These are phyloP conservation scores for Cerastoderma edule DNA, from an alignment of 2,888 invertebrate genomes.

Conservation along the genomic window DNA sequence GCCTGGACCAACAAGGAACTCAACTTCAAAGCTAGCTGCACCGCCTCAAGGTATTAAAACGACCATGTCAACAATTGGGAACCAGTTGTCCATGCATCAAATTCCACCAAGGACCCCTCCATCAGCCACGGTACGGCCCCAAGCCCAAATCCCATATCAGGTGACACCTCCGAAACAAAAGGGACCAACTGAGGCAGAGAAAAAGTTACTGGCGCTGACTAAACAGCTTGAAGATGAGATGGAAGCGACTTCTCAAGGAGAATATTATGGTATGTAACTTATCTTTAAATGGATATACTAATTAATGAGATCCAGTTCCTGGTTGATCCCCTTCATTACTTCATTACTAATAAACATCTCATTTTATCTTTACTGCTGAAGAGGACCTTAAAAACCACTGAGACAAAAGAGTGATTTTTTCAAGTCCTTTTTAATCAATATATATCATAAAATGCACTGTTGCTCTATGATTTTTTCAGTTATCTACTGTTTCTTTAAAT, in stretches of 20 bases:
- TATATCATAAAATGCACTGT: too few relatives aligned
- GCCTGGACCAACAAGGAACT: slow-evolving; percentile 66
- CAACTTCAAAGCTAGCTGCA: slow-evolving; percentile 47
- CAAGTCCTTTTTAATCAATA: too few relatives aligned
- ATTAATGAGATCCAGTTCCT: too few relatives aligned
- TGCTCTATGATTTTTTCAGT: too few relatives aligned
- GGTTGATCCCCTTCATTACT: too few relatives aligned
- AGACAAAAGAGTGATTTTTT: too few relatives aligned
- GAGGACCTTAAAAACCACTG: too few relatives aligned
- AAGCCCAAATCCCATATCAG: slow-evolving; percentile 70
- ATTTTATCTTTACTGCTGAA: too few relatives aligned
- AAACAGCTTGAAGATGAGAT: slow-evolving; percentile 85
- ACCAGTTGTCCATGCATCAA: slow-evolving; percentile 27
- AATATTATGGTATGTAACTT: slow-evolving; percentile 97
- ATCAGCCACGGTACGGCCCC: slow-evolving; percentile 59
- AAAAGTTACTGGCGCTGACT: slow-evolving; percentile 81
- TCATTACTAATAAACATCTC: too few relatives aligned
- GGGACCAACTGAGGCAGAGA: slow-evolving; percentile 79
- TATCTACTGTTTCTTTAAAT: too few relatives aligned
- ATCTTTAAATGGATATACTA: too few relatives aligned
- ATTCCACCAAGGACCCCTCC: slow-evolving; percentile 57
- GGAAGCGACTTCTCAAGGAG: slow-evolving; percentile 97
- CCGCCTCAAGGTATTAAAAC: slow-evolving; percentile 51
- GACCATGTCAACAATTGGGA: slow-evolving; percentile 33
- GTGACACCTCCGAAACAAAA: slow-evolving; percentile 72